Evolutionary conservation across 2,888 invertebrate species (phyloP).

Genomic region (Labia minor): DNA sequence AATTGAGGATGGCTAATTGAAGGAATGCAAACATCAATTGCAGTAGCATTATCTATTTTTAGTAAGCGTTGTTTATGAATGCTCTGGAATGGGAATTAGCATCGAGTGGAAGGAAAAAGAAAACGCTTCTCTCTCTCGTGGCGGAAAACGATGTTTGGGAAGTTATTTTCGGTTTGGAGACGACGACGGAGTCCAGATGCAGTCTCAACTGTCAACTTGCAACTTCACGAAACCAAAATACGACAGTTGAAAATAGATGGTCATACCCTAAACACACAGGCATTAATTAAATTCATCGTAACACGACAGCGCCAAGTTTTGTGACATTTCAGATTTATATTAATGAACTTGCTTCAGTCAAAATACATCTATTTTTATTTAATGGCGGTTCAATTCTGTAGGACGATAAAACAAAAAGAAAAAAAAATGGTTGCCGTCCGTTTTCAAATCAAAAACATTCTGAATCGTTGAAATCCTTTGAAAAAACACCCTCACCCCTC

Average conservation of each 20-base stretch:
- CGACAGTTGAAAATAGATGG: not conserved
- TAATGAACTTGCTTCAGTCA: not conserved
- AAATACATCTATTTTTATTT: not conserved
- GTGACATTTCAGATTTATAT: not conserved
- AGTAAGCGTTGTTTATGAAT: not conserved
- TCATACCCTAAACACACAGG: not conserved
- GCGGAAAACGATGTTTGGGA: not conserved
- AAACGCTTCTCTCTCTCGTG: not conserved
- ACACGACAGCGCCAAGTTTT: not conserved
- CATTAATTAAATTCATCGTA: not conserved
- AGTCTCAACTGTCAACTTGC: not conserved
- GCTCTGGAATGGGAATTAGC: not conserved
- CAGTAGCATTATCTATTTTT: not conserved
- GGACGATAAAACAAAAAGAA: too few relatives aligned
- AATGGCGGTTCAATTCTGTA: too few relatives aligned
- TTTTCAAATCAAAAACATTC: too few relatives aligned
- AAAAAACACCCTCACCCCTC: too few relatives aligned
- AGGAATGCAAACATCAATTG: too few relatives aligned
- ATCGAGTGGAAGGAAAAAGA: not conserved
- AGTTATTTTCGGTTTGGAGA: not conserved
- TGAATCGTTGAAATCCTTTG: too few relatives aligned
- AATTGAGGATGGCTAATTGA: too few relatives aligned
- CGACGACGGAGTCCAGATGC: not conserved
- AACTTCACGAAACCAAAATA: not conserved
- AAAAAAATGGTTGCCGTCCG: too few relatives aligned